Percentiles rank a stretch among this genome's conserved stretches.
Evolutionary conservation across 1,140 invertebrate species (phyloP).

Genomic region (Pseudachorutes palmiensis): DNA sequence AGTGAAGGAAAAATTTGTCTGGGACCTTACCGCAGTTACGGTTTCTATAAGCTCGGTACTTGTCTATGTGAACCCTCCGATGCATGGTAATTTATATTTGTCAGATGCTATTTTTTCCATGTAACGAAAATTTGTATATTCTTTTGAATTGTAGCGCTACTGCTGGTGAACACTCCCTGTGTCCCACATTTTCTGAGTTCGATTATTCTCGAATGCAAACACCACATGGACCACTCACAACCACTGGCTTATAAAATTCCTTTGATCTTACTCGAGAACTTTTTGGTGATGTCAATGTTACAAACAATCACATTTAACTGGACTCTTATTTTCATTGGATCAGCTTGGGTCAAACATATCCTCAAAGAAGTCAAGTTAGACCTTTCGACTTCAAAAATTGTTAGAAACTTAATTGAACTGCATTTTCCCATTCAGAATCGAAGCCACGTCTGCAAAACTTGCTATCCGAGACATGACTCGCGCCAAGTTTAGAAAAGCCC

Average conservation of each 20-base stretch:
- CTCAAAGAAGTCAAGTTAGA: slow-evolving; percentile 2
- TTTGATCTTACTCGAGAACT: slow-evolving; percentile 14
- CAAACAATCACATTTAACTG: slow-evolving; percentile 10
- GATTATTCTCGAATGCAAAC: background rate
- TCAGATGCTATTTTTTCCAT: background rate
- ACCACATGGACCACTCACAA: background rate
- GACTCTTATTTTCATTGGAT: slow-evolving; percentile 8
- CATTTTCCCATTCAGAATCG: background rate
- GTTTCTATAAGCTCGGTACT: slow-evolving; percentile 2
- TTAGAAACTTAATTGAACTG: background rate
- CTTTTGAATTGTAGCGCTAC: too few species aligned
- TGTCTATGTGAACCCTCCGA: slow-evolving; percentile 9
- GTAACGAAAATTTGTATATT: too few species aligned
- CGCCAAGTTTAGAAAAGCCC: background rate
- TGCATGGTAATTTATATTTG: background rate
- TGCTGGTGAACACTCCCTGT: slow-evolving; percentile 8
- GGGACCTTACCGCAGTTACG: background rate
- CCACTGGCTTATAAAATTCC: slow-evolving; percentile 2
- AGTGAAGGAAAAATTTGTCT: background rate
- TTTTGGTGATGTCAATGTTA: background rate
- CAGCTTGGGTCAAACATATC: slow-evolving; percentile 6
- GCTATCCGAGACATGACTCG: background rate
- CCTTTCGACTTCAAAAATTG: background rate
- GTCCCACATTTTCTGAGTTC: slow-evolving; percentile 8
- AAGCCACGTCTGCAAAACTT: background rate